Evolutionary conservation across 2,888 invertebrate species (phyloP).

Genomic region (Noctua pronuba): DNA sequence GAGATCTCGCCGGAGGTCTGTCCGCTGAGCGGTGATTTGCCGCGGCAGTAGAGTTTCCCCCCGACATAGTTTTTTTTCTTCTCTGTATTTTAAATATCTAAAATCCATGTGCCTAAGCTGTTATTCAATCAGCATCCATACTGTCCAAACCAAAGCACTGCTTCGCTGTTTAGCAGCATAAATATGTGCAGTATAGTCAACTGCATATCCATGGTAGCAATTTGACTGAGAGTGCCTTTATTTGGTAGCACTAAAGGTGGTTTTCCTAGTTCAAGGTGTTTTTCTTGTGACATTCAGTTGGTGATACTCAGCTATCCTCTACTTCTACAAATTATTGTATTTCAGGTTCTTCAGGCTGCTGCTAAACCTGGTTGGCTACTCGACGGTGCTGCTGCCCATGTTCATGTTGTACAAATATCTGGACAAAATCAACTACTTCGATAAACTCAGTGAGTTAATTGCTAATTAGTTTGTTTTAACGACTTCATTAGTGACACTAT

Average conservation of each 20-base stretch:
- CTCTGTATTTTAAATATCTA: background rate
- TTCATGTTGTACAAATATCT: constrained; percentile 95
- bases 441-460: constrained; percentile 92
- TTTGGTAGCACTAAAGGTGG: background rate
- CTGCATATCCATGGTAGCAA: background rate
- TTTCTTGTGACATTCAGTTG: background rate
- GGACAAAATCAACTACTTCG: constrained; percentile 94
- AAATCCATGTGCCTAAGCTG: background rate
- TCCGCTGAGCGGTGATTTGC: no score
- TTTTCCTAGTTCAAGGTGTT: background rate
- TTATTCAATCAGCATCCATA: background rate
- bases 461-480: constrained; percentile 10
- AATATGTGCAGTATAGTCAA: background rate
- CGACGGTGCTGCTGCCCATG: constrained; percentile 96
- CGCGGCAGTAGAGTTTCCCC: no score
- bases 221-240: background rate
- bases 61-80: no score
- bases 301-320: background rate
- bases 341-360: constrained; percentile 93
- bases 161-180: background rate
- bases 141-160: background rate
- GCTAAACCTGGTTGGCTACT: constrained; percentile 96
- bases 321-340: constrained; percentile 14
- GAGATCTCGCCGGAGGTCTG: no score
- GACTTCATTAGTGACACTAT: constrained; percentile 46